These are phyloP conservation scores for Ceyx margarethae DNA, from an alignment of 2,113 vertebrate genomes.

Conservation along the genomic window DNA sequence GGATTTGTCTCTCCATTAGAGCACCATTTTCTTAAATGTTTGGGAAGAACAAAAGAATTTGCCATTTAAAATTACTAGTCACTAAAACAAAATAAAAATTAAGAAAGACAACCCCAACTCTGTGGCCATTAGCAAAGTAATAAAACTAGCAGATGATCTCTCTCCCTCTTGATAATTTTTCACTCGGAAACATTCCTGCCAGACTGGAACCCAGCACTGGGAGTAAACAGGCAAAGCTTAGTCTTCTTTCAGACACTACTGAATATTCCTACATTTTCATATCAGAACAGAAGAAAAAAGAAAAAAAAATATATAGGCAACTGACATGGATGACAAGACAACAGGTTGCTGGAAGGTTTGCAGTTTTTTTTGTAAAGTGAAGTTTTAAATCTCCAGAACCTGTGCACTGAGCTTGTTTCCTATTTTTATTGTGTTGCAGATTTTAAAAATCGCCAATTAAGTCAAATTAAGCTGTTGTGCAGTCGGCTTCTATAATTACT, in stretches of 20 bases:
- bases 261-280: background rate
- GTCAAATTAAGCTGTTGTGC: conserved; percentile 72
- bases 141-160: background rate
- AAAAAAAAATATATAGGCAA: background rate
- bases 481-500: conserved; percentile 77
- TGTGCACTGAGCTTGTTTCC: conserved; percentile 8
- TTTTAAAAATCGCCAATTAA: conserved; percentile 75
- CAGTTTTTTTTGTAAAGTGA: conserved; percentile 61
- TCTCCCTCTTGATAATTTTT: background rate
- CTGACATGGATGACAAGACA: background rate
- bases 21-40: background rate
- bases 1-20: background rate
- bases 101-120: background rate
- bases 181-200: background rate
- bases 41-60: background rate
- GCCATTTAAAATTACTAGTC: background rate
- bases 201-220: background rate
- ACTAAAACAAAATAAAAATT: background rate
- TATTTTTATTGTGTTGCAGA: conserved; percentile 67
- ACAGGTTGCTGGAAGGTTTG: conserved; percentile 32
- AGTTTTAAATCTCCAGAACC: conserved; percentile 62
- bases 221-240: background rate
- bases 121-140: background rate
- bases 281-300: background rate
- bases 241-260: background rate